A percentile compares a stretch with the other conserved stretches of the same genome.
phyloP scores from a whole-genome alignment of 2,113 vertebrate species.

The Amphiprion ocellaris region DNA sequence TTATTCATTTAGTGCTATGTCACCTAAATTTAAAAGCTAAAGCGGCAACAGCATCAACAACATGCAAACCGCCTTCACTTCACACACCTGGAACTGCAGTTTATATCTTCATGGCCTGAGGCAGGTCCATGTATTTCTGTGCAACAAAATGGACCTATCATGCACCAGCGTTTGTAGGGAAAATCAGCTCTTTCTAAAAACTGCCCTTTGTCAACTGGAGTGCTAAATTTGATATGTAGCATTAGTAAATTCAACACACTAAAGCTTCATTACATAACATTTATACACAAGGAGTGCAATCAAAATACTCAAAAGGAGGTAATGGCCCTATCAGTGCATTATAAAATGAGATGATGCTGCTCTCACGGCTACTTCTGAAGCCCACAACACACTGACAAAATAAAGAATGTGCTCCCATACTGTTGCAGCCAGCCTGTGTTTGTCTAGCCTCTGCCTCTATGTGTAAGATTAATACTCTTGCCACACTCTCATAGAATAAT shows the following conservation, averaged over 20 bases:
- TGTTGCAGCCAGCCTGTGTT: constrained; percentile 70
- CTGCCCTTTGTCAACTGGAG: background rate
- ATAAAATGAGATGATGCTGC: constrained; percentile 52
- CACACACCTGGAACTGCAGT: background rate
- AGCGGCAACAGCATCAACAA: background rate
- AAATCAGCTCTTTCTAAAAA: background rate
- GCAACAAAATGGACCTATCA: background rate
- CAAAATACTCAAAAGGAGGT: constrained; percentile 29
- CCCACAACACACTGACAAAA: constrained; percentile 70
- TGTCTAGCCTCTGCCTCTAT: constrained; percentile 79
- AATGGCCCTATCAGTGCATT: constrained; percentile 29
- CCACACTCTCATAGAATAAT: constrained; percentile 87
- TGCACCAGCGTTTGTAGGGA: background rate
- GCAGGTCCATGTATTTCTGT: background rate
- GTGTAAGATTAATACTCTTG: constrained; percentile 86
- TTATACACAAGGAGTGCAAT: background rate
- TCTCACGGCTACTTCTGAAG: constrained; percentile 56
- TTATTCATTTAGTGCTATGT: background rate
- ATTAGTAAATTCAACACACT: background rate
- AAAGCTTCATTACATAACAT: constrained; percentile 15
- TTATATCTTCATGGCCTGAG: background rate
- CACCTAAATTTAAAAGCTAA: background rate
- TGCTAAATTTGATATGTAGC: background rate
- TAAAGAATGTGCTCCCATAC: constrained; percentile 76
- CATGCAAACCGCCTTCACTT: background rate